phyloP scores from a whole-genome alignment of 2,113 vertebrate genomes.

The Rafetus swinhoei region DNA sequence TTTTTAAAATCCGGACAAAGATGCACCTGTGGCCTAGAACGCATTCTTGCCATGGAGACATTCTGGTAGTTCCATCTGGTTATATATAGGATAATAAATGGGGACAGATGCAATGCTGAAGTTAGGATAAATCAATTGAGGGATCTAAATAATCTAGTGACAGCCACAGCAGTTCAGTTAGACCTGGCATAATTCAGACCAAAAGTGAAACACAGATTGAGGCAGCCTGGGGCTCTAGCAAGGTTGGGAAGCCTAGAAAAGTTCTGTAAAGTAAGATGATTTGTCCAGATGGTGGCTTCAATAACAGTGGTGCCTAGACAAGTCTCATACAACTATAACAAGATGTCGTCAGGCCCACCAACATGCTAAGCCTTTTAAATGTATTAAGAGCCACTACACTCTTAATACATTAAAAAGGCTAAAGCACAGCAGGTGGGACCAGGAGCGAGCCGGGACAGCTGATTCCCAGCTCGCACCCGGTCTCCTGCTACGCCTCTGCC shows the following conservation, averaged over 20 bases:
- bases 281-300: neutral
- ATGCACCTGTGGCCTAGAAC: neutral
- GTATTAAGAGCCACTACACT: too few relatives aligned
- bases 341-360: neutral
- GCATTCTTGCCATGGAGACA: neutral
- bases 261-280: neutral
- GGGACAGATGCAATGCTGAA: neutral
- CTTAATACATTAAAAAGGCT: too few relatives aligned
- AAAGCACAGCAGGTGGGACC: too few relatives aligned
- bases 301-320: neutral
- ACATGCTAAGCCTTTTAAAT: too few relatives aligned
- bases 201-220: neutral
- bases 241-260: accelerated
- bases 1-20: neutral
- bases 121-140: neutral
- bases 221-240: neutral
- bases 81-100: neutral
- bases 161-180: neutral
- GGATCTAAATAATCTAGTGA: neutral
- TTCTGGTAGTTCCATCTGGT: neutral
- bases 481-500: too few relatives aligned
- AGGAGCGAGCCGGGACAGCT: too few relatives aligned
- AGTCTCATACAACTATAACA: neutral
- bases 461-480: too few relatives aligned
- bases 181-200: accelerated